Conservation (phyloP, 1,140 invertebrate species). For the Atta cephalotes region DNA sequence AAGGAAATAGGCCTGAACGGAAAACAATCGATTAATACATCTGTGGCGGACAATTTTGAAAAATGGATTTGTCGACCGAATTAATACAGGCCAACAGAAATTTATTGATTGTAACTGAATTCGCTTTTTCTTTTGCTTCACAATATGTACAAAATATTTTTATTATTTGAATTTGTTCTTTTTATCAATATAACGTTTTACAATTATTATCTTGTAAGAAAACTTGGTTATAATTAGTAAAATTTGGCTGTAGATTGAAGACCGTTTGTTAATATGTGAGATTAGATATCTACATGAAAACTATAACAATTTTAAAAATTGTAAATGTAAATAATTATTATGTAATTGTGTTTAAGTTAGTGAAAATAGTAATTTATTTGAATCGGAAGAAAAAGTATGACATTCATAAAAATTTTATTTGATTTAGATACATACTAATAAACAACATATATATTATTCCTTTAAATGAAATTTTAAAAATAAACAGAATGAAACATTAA, state of each 20-base stretch:
- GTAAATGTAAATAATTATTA: not conserved
- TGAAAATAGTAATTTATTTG: not conserved
- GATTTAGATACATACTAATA: not conserved
- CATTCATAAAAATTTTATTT: not conserved
- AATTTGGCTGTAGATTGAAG: not conserved
- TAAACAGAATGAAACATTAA: not conserved
- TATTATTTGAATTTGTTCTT: not conserved
- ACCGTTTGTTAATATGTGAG: not conserved
- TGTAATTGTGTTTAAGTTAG: not conserved
- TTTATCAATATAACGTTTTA: not conserved
- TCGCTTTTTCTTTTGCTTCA: not conserved
- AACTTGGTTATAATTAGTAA: not conserved
- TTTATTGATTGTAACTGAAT: slow-evolving; percentile 7
- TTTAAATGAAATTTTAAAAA: not conserved
- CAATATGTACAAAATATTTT: not conserved
- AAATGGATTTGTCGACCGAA: slow-evolving; percentile 53
- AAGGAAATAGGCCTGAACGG: slow-evolving; percentile 4
- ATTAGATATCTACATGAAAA: not conserved
- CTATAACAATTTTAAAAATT: not conserved
- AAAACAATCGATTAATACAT: slow-evolving; percentile 68
- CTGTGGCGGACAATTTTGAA: slow-evolving; percentile 49
- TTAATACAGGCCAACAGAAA: slow-evolving; percentile 30
- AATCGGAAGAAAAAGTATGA: not conserved
- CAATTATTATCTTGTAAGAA: not conserved
- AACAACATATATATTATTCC: not conserved